Percentiles rank a stretch among this genome's conserved stretches.
Evolutionary conservation across 2,888 invertebrate genomes (phyloP).

Genomic region (Pasiphila rectangulata): DNA sequence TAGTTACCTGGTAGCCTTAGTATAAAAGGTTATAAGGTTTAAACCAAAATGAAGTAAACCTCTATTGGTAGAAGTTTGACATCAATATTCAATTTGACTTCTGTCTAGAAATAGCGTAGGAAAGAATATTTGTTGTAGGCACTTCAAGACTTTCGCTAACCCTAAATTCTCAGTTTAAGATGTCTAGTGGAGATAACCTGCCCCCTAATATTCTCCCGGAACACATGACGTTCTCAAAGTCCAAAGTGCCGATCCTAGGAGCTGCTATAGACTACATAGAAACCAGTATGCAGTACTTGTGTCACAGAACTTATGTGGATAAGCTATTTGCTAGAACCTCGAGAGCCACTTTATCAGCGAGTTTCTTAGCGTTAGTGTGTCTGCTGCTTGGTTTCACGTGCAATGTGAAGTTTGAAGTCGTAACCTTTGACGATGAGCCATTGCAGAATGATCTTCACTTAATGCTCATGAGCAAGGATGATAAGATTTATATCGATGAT

Average conservation of each 20-base stretch:
- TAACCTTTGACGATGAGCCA: constrained; percentile 55
- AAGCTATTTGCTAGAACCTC: constrained; percentile 47
- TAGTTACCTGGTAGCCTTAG: too few relatives aligned
- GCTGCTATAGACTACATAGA: constrained; percentile 64
- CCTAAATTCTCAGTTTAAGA: constrained; percentile 20
- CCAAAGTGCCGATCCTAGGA: constrained; percentile 57
- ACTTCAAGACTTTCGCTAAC: too few relatives aligned
- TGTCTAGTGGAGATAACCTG: constrained; percentile 44
- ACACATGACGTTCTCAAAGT: constrained; percentile 60
- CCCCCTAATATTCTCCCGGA: constrained; percentile 34
- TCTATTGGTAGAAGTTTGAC: too few relatives aligned
- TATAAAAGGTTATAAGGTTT: too few relatives aligned
- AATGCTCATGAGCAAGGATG: constrained; percentile 63
- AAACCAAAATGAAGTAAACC: too few relatives aligned
- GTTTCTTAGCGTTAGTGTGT: constrained; percentile 57
- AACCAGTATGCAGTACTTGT: constrained; percentile 56
- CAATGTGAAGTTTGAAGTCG: constrained; percentile 70
- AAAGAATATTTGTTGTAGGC: too few relatives aligned
- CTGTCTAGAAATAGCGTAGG: too few relatives aligned
- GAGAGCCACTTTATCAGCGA: constrained; percentile 49
- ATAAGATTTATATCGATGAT: constrained; percentile 68
- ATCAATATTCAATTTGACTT: background rate
- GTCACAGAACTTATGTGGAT: constrained; percentile 52
- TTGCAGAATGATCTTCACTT: constrained; percentile 62
- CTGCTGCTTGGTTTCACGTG: constrained; percentile 55